These are phyloP conservation scores for Limosa lapponica DNA, from an alignment of 2,797 vertebrate species.

Conservation along the genomic window DNA sequence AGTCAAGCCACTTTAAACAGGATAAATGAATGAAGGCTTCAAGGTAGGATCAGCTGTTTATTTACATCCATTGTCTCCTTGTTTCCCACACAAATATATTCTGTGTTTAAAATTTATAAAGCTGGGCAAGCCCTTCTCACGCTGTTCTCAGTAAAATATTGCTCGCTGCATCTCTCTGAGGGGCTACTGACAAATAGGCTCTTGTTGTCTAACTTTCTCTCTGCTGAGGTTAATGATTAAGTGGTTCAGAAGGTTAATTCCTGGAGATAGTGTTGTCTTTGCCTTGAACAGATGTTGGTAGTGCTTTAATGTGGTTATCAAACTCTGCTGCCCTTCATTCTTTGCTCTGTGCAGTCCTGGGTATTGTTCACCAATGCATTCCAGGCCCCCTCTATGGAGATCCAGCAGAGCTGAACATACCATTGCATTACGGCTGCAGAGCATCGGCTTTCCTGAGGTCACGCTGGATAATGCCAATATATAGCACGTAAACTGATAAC, in stretches of 20 bases:
- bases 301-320: conserved; percentile 99
- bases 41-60: conserved; percentile 78
- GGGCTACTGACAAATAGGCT: conserved; percentile 91
- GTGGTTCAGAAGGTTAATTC: conserved; percentile 94
- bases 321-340: conserved; percentile 92
- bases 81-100: conserved; percentile 84
- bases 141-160: conserved; percentile 94
- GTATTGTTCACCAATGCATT: conserved; percentile 88
- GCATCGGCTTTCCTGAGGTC: conserved; percentile 81
- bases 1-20: not conserved
- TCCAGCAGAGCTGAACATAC: conserved; percentile 82
- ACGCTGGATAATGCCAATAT: conserved; percentile 72
- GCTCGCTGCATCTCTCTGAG: conserved; percentile 79
- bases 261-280: conserved; percentile 92
- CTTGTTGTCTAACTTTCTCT: conserved; percentile 92
- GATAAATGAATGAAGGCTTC: not conserved
- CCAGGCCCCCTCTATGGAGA: conserved; percentile 90
- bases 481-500: conserved; percentile 17
- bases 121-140: conserved; percentile 85
- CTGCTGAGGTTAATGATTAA: conserved; percentile 94
- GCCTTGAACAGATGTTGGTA: conserved; percentile 96
- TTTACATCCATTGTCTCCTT: conserved; percentile 73
- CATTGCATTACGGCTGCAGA: conserved; percentile 63
- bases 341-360: conserved; percentile 77
- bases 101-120: conserved; percentile 80